Conservation (phyloP, 2,113 vertebrate genomes). For the Axis porcinus region DNA sequence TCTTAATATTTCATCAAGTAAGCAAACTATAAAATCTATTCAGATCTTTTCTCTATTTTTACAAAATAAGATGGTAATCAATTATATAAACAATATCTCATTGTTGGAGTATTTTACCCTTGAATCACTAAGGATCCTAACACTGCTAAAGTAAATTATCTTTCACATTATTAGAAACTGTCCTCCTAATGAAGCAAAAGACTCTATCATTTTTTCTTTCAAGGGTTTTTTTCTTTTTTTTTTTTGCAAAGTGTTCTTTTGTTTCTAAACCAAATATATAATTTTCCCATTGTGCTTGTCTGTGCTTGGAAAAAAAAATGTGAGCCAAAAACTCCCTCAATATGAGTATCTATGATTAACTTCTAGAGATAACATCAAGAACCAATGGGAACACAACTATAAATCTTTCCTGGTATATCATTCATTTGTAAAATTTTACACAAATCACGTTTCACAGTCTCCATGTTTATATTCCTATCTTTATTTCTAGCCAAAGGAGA, state of each 20-base stretch:
- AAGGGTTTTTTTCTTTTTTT: background rate
- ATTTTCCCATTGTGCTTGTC: background rate
- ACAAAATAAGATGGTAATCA: background rate
- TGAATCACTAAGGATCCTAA: background rate
- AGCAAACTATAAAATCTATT: background rate
- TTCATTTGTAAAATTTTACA: background rate
- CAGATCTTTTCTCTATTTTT: background rate
- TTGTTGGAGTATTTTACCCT: background rate
- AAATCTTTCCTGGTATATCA: background rate
- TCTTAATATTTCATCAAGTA: background rate
- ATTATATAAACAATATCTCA: background rate
- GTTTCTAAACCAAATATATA: background rate
- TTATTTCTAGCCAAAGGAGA: background rate
- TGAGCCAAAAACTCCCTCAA: background rate
- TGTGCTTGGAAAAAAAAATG: background rate
- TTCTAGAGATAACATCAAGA: background rate
- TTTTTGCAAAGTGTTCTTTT: background rate
- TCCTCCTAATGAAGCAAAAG: background rate
- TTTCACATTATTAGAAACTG: background rate
- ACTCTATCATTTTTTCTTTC: background rate
- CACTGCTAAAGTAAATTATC: background rate
- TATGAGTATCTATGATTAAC: background rate
- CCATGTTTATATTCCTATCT: background rate
- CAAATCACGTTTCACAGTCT: background rate
- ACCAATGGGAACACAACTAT: background rate